Percentiles rank a stretch among this genome's conserved stretches.
Conservation (phyloP, 2,797 vertebrate species). For the Spinibarbus caldwelli region DNA sequence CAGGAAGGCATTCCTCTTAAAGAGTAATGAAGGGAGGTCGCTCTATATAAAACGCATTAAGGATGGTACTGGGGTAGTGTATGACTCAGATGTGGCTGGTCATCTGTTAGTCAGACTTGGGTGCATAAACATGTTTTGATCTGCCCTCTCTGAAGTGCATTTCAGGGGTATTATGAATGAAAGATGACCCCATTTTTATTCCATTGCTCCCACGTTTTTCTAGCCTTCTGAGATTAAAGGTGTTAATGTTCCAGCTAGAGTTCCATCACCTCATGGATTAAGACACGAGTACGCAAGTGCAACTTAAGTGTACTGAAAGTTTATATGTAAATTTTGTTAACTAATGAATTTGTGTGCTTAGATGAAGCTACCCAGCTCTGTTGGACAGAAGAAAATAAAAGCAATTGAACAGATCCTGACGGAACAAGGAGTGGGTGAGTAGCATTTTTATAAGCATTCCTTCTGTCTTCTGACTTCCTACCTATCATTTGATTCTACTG, state of each 20-base stretch:
- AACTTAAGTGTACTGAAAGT: conserved; percentile 22
- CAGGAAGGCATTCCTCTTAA: conserved; percentile 88
- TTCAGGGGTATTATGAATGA: conserved; percentile 76
- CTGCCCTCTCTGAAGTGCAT: conserved; percentile 78
- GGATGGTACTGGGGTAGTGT: conserved; percentile 85
- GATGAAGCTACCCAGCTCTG: conserved; percentile 99
- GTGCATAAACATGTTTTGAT: conserved; percentile 86
- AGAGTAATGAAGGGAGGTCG: conserved; percentile 91
- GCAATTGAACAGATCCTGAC: conserved; percentile 98
- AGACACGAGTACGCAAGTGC: background rate
- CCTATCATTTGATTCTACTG: background rate
- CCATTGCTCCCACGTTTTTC: conserved; percentile 38
- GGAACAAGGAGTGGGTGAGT: conserved; percentile 98
- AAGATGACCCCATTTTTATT: conserved; percentile 71
- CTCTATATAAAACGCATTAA: conserved; percentile 91
- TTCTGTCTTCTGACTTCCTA: too few species aligned
- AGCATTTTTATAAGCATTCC: too few species aligned
- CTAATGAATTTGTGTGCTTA: conserved; percentile 78
- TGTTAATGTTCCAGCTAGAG: conserved; percentile 51
- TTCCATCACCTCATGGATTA: too few species aligned
- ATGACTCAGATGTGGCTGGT: conserved; percentile 79
- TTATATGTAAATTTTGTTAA: conserved; percentile 37
- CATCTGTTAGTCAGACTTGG: conserved; percentile 90
- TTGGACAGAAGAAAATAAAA: conserved; percentile 99
- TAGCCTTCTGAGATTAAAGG: conserved; percentile 46